A percentile compares a stretch with the other conserved stretches of the same genome.
Evolutionary conservation across 2,797 vertebrate genomes (phyloP).

Genomic region (Bucorvus abyssinicus): DNA sequence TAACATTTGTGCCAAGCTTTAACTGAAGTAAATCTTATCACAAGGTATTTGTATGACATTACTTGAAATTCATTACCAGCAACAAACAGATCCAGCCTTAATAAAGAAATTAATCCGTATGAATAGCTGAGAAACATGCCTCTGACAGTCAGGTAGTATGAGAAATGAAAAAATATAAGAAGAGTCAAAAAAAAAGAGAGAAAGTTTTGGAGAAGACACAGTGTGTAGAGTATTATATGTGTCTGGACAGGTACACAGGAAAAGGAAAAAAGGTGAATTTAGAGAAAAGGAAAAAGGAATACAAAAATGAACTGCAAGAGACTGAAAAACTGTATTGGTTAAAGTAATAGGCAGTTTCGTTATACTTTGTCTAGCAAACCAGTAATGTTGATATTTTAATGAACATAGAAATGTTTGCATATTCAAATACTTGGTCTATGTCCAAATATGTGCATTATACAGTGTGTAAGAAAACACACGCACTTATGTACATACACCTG

Average conservation of each 20-base stretch:
- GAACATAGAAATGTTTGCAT: background rate
- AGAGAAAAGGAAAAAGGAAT: background rate
- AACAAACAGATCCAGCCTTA: background rate
- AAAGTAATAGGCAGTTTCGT: background rate
- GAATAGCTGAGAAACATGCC: background rate
- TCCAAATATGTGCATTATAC: background rate
- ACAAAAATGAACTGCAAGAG: background rate
- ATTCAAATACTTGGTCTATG: background rate
- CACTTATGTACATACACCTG: background rate
- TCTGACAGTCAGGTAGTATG: background rate
- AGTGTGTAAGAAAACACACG: background rate
- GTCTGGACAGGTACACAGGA: background rate
- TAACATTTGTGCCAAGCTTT: background rate
- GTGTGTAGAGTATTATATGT: background rate
- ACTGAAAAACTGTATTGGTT: background rate
- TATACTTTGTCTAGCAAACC: background rate
- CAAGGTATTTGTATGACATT: background rate
- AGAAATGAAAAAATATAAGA: background rate
- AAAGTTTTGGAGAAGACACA: background rate
- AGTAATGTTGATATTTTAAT: background rate
- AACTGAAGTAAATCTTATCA: background rate
- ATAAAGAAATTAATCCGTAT: background rate
- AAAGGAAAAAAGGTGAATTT: background rate
- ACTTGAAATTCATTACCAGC: background rate
- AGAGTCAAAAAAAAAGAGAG: background rate